These are phyloP conservation scores for Aurelia sp. DNA, from an alignment of 30 jellyfish, hydroid and myxozoan genomes.

Conservation along the genomic window DNA sequence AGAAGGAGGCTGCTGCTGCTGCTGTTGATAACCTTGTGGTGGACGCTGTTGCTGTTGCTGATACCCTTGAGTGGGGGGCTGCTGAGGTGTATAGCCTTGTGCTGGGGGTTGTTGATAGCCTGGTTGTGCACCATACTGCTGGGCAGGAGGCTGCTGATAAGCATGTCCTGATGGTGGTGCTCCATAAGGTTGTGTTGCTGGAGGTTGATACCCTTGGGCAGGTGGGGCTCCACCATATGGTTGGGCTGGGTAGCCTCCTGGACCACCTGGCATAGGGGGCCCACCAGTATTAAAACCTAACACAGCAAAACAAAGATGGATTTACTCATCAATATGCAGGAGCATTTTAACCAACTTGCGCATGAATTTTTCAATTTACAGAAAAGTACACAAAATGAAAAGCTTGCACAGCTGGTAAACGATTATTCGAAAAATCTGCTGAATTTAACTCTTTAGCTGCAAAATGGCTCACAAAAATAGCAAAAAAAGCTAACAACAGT, in stretches of 20 bases:
- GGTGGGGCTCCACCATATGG: constrained; percentile 51
- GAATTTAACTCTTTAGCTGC: too few relatives aligned
- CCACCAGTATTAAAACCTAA: constrained; percentile 52
- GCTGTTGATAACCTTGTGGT: constrained; percentile 59
- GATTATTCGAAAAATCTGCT: too few relatives aligned
- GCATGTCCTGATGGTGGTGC: constrained; percentile 74
- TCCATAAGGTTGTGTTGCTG: constrained; percentile 62
- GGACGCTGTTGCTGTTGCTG: constrained; percentile 46
- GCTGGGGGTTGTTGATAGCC: constrained; percentile 80
- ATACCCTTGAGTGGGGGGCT: constrained; percentile 44
- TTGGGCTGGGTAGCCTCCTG: constrained; percentile 15
- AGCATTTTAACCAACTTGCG: too few relatives aligned
- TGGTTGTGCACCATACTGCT: constrained; percentile 78
- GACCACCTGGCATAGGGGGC: constrained; percentile 8
- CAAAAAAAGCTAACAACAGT: too few relatives aligned
- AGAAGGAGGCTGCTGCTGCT: constrained; percentile 56
- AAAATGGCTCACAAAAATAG: too few relatives aligned
- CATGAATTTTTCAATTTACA: too few relatives aligned
- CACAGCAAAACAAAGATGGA: background rate
- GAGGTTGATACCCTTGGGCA: constrained; percentile 68
- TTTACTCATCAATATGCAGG: background rate
- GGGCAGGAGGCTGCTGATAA: constrained; percentile 66
- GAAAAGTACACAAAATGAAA: too few relatives aligned
- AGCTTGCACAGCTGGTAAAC: too few relatives aligned
- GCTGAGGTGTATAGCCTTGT: constrained; percentile 61